phyloP scores from a whole-genome alignment of 2,113 vertebrate genomes.

The Climacteris rufus region DNA sequence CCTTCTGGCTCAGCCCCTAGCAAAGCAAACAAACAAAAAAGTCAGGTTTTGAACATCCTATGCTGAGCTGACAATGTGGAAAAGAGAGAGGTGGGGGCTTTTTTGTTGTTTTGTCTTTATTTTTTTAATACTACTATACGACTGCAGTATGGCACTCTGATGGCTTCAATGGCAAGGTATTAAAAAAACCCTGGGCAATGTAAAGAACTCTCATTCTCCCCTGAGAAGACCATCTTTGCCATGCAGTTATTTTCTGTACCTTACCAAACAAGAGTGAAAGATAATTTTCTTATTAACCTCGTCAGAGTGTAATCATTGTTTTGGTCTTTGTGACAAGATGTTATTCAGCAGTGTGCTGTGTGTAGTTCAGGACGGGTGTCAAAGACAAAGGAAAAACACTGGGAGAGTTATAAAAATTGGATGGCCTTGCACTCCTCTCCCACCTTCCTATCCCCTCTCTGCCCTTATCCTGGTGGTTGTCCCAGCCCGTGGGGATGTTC shows the following conservation, averaged over 20 bases:
- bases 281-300: not conserved
- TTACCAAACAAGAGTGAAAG: not conserved
- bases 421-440: not conserved
- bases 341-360: not conserved
- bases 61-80: not conserved
- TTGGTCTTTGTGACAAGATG: not conserved
- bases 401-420: not conserved
- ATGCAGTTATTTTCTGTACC: not conserved
- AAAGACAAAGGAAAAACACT: not conserved
- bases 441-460: not conserved
- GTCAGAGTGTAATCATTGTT: not conserved
- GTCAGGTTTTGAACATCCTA: not conserved
- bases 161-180: not conserved
- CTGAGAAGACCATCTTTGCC: not conserved
- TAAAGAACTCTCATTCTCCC: not conserved
- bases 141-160: not conserved
- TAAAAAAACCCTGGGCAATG: not conserved
- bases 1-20: not conserved
- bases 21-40: not conserved
- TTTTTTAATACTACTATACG: not conserved
- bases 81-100: not conserved
- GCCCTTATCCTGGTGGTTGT: not conserved
- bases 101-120: not conserved
- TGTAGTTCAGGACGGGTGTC: not conserved
- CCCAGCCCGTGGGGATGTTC: fast-evolving